A percentile compares a stretch with the other conserved stretches of the same genome.
phyloP scores from a whole-genome alignment of 2,888 invertebrate genomes.

The Andrena bicolor region DNA sequence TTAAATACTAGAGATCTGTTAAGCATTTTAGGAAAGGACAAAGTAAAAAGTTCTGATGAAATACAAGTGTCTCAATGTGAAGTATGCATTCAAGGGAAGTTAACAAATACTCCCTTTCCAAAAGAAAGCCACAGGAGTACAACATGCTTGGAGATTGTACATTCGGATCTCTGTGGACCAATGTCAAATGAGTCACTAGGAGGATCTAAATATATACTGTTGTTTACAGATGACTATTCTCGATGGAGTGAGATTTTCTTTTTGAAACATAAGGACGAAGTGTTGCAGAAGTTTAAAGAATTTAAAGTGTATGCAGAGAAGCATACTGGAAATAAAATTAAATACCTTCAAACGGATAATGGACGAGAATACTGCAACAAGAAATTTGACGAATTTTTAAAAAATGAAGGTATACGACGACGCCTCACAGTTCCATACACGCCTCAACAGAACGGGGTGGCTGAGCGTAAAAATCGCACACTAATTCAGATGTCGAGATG shows the following conservation, averaged over 20 bases:
- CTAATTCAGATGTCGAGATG: slow-evolving; percentile 23
- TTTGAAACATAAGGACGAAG: slow-evolving; percentile 6
- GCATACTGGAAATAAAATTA: slow-evolving; percentile 6
- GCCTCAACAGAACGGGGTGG: slow-evolving; percentile 28
- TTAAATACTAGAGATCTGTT: slow-evolving; percentile 37
- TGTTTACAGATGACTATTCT: slow-evolving; percentile 37
- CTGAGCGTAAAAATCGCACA: slow-evolving; percentile 28
- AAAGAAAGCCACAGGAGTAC: slow-evolving; percentile 1
- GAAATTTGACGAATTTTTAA: slow-evolving; percentile 16
- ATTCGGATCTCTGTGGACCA: slow-evolving; percentile 27
- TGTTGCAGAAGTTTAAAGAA: slow-evolving; percentile 14
- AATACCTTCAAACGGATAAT: slow-evolving; percentile 26
- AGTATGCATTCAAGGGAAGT: slow-evolving; percentile 22
- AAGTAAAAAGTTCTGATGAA: slow-evolving; percentile 4
- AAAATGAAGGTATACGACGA: slow-evolving; percentile 20
- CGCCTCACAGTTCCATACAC: slow-evolving; percentile 16
- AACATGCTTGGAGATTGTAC: slow-evolving; percentile 24
- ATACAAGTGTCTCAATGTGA: neutral
- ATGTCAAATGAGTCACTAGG: slow-evolving; percentile 15
- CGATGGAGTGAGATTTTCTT: slow-evolving; percentile 27
- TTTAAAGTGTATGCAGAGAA: slow-evolving; percentile 23
- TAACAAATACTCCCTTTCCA: slow-evolving; percentile 15
- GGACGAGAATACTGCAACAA: slow-evolving; percentile 26
- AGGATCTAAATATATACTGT: slow-evolving; percentile 16
- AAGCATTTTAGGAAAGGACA: neutral